These are phyloP conservation scores for Beroe ovata DNA, from an alignment of 37 sponge, comb jelly and placozoan species.

Conservation along the genomic window DNA sequence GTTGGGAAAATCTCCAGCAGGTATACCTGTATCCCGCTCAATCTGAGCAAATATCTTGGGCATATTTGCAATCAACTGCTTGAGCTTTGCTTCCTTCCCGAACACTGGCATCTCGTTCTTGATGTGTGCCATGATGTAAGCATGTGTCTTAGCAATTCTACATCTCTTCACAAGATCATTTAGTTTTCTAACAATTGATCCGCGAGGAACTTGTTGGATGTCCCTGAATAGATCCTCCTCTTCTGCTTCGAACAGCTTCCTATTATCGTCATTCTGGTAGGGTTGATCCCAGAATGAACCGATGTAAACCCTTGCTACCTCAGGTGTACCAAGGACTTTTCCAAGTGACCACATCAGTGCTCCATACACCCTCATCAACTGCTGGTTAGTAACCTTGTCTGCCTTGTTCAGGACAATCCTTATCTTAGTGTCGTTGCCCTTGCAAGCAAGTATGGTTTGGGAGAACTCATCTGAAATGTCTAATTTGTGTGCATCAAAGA, in stretches of 20 bases:
- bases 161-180: slow-evolving; percentile 93
- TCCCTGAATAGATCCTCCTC: slow-evolving; percentile 95
- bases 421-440: slow-evolving; percentile 88
- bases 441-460: slow-evolving; percentile 80
- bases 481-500: slow-evolving; percentile 99
- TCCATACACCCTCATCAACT: slow-evolving; percentile 99
- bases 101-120: slow-evolving; percentile 90
- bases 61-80: slow-evolving; percentile 75
- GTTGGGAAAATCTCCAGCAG: slow-evolving; percentile 91
- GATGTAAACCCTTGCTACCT: slow-evolving; percentile 93
- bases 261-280: slow-evolving; percentile 77
- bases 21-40: slow-evolving; percentile 73
- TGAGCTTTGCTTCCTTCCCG: slow-evolving; percentile 87
- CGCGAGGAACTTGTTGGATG: slow-evolving; percentile 88
- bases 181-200: slow-evolving; percentile 84
- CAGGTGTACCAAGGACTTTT: slow-evolving; percentile 91
- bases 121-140: slow-evolving; percentile 81
- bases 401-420: slow-evolving; percentile 96
- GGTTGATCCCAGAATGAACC: slow-evolving; percentile 98
- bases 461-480: slow-evolving; percentile 98
- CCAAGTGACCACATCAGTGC: slow-evolving; percentile 99
- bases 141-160: slow-evolving; percentile 91
- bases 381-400: slow-evolving; percentile 91
- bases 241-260: slow-evolving; percentile 89
- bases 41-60: slow-evolving; percentile 78